Conservation (phyloP, 2,888 invertebrate genomes). For the Aplocera efformata region DNA sequence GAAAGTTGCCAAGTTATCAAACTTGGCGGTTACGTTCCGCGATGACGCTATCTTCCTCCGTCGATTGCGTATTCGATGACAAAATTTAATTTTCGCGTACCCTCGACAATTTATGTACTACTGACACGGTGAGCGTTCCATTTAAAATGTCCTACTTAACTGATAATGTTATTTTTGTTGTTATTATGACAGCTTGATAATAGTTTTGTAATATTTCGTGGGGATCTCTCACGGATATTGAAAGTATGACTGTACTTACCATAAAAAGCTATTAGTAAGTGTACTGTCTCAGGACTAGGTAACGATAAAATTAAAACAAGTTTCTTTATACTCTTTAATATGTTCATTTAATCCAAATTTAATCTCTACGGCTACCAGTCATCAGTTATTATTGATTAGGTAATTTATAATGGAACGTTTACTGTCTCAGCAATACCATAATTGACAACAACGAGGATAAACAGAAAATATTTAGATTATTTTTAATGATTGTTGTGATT, state of each 20-base stretch:
- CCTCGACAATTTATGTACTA: constrained; percentile 56
- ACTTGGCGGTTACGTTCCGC: constrained; percentile 73
- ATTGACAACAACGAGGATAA: no score
- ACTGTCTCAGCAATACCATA: no score
- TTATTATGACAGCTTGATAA: constrained; percentile 18
- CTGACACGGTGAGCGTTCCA: constrained; percentile 68
- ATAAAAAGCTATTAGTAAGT: no score
- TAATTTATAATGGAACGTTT: no score
- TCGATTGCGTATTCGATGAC: constrained; percentile 76
- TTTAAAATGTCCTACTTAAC: constrained; percentile 54
- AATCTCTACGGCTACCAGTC: no score
- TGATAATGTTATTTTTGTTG: constrained; percentile 40
- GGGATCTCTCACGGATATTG: constrained; percentile 20
- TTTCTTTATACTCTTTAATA: no score
- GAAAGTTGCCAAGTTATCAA: constrained; percentile 76
- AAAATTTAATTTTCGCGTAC: constrained; percentile 67
- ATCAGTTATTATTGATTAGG: no score
- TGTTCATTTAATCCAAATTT: no score
- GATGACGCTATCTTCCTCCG: constrained; percentile 70
- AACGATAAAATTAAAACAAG: no score
- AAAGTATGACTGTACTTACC: constrained; percentile 8
- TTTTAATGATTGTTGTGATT: no score
- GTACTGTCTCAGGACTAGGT: no score
- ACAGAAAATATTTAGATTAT: no score
- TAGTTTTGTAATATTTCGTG: constrained; percentile 21